These are phyloP conservation scores for Tamias sibiricus DNA, from an alignment of 2,113 vertebrate genomes.

Conservation along the genomic window DNA sequence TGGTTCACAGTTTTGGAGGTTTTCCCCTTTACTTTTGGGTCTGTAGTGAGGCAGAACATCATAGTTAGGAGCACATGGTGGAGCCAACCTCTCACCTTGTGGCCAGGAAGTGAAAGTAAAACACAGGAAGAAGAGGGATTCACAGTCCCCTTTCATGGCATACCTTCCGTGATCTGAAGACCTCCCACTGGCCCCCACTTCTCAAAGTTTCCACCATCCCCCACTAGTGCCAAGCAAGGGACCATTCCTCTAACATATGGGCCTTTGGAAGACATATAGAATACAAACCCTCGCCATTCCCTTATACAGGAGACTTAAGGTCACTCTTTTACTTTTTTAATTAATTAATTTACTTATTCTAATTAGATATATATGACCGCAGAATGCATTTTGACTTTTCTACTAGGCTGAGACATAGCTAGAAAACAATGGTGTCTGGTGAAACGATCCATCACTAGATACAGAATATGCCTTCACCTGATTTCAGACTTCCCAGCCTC, in stretches of 20 bases:
- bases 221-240: background rate
- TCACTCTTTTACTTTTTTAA: background rate
- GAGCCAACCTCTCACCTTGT: background rate
- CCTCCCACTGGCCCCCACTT: rapidly evolving
- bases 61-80: background rate
- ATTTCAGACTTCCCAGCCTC: background rate
- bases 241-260: background rate
- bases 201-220: background rate
- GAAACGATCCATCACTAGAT: background rate
- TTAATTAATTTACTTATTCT: too few relatives aligned
- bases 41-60: background rate
- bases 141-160: background rate
- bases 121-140: rapidly evolving
- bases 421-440: background rate
- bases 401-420: background rate
- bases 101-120: background rate
- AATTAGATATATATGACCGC: too few relatives aligned
- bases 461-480: background rate
- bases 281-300: too few relatives aligned
- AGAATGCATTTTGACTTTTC: background rate
- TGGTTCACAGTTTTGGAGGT: background rate
- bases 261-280: background rate
- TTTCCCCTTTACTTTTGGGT: background rate
- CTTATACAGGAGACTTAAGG: background rate
- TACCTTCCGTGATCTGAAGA: background rate